Evolutionary conservation across 2,888 invertebrate genomes (phyloP), one percentile per base, ranked within the genome.

Genomic region (Girardia tigrina): DNA sequence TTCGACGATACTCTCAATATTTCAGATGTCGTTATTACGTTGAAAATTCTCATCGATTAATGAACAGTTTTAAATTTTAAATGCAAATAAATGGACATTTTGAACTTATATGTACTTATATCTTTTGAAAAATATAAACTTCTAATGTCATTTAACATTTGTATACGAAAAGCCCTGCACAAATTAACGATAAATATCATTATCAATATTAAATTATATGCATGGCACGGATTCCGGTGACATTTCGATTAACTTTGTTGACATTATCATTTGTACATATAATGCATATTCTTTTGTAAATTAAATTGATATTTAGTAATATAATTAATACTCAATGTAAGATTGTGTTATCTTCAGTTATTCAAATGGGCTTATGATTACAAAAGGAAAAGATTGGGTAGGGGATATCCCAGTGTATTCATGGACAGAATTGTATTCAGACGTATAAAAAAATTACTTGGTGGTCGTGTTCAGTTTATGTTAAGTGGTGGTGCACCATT

Each of bases 361-460:
- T 97, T 98, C 87, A 89, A 91, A 83, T 94, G 94, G 86, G 92
- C 93, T 0, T 94, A 93, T 84, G 88, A 90, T 76, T 95, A 97
- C 87, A 97, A 97, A 87, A 87, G 88, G 79, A 88, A 88, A 78
- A 92, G 94, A 90, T 88, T 88, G 82, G 88, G 89, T 78, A 88
- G 81, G 36, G 87, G 87, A 2, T 86, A 84, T 78, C 81, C 82
- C 56, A 86, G 86, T 8, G 85, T 86, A 1, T 77, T 87, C 16
- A 79, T 86, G 29, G 85, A 87, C 81, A 83, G 81, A 80, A 75
- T 89, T 70, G 83, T 90, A 42, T 90, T 90, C 82, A 86, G 86
- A 77, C 87, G 86, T 80, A 87, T 90, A 26, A 87, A 88, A 70
- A 87, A 42, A 14, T 42, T 78, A 80, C 87, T 95, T 81, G 98